Evolutionary conservation across 2,888 invertebrate genomes (phyloP), one percentile per base, ranked within the genome.

Genomic region (Mechanitis mazaeus): DNA sequence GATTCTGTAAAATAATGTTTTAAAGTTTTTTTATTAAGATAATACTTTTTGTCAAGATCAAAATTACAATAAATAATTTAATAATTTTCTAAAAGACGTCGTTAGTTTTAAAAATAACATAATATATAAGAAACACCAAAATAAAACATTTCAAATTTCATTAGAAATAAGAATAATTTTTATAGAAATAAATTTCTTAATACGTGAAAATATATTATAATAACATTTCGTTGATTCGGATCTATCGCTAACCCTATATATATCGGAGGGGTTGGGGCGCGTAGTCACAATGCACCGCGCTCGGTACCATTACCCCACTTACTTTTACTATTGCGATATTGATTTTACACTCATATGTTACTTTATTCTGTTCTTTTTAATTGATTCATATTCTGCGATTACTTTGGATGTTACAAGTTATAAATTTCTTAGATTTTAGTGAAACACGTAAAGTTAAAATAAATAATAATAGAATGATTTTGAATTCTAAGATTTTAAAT

Each of bases 281-380:
- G 73, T 67, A 73, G 73, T 75, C 73, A 77, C 82, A 80, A 78
- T 83, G 83, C 84, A 83, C 72, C 76, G 75, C 76, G 76, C 72
- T 73, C 71, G 70, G 75, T 77, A 74, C 83, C 70, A 85, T 83
- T 87, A 87, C 86, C 87, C 87, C 81, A 87, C 80, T 86, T 87
- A 84, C 82, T 82, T 78, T 74, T 78, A 85, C 84, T 83, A 84
- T 81, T 77, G 77, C 77, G 71, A 73, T 87, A 87, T 88, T 78
- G 87, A 88, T 88, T 87, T 85, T 83, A 75, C 76, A 75, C 73
- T 81, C 83, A 79, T 75, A 78, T 81, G 80, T 64, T 66, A 64
- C 42, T 42, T 60, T 61, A 45, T 61, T 58, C 57, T 42, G 45
- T 61, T 63, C 33, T 54, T 58, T 46, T 62, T 61, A 46, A 58